Evolutionary conservation across 2,797 vertebrate genomes (phyloP).

Genomic region (Pampus argenteus): DNA sequence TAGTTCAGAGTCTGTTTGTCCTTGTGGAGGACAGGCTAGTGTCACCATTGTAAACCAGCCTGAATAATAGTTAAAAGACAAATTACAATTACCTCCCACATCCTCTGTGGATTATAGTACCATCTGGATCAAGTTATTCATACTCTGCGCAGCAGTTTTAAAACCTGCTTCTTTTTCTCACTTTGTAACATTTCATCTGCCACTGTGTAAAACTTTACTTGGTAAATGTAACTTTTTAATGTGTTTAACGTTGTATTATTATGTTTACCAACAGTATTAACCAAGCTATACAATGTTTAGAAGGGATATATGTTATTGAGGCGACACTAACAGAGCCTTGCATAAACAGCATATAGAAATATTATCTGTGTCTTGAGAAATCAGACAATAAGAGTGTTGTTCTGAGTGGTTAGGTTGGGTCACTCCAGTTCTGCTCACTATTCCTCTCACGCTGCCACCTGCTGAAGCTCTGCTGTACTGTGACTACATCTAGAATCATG

Average conservation of each 20-base stretch:
- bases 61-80: slow-evolving; percentile 12
- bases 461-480: slow-evolving; percentile 71
- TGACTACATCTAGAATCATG: slow-evolving; percentile 52
- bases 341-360: slow-evolving; percentile 15
- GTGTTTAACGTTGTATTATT: slow-evolving; percentile 7
- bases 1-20: slow-evolving; percentile 22
- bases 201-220: slow-evolving; percentile 1
- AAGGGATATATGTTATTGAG: not conserved
- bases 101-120: slow-evolving; percentile 39
- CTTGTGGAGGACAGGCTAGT: not conserved
- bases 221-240: not conserved
- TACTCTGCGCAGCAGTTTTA: slow-evolving; percentile 22
- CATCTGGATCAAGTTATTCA: slow-evolving; percentile 54
- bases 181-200: slow-evolving; percentile 30
- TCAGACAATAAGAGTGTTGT: slow-evolving; percentile 45
- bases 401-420: slow-evolving; percentile 39
- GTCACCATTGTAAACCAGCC: not conserved
- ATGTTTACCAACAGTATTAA: not conserved
- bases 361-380: slow-evolving; percentile 20
- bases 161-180: slow-evolving; percentile 34
- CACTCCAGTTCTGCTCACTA: slow-evolving; percentile 42
- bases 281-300: not conserved
- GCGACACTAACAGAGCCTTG: slow-evolving; percentile 6
- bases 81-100: slow-evolving; percentile 28
- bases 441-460: slow-evolving; percentile 77